These are phyloP conservation scores for Ichneumoninae sp. DNA, from an alignment of 2,888 invertebrate genomes.

Conservation along the genomic window DNA sequence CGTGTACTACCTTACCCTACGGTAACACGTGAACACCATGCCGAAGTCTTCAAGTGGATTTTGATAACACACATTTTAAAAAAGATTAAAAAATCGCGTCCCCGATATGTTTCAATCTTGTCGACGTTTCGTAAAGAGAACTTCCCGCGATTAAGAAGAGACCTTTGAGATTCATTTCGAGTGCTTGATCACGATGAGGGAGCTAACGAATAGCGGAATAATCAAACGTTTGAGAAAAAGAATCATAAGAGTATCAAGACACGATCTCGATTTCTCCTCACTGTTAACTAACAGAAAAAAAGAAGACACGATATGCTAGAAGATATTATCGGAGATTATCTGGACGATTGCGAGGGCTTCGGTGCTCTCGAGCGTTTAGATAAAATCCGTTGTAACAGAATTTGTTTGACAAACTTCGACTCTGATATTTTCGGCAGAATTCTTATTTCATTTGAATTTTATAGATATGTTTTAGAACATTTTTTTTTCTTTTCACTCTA, in stretches of 20 bases:
- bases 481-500: background rate
- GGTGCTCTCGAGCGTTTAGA: constrained; percentile 11
- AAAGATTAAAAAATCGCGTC: constrained; percentile 1
- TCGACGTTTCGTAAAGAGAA: background rate
- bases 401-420: background rate
- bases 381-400: background rate
- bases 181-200: background rate
- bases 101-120: background rate
- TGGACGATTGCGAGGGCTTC: constrained; percentile 7
- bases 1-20: background rate
- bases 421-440: background rate
- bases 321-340: constrained; percentile 25
- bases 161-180: constrained; percentile 12
- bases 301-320: background rate
- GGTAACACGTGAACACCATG: constrained; percentile 17
- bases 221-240: background rate
- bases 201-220: background rate
- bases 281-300: background rate
- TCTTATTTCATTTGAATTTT: background rate
- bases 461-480: background rate
- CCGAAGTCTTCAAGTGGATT: constrained; percentile 25
- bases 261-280: background rate
- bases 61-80: constrained; percentile 26
- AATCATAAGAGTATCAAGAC: background rate
- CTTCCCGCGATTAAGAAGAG: background rate